Base-by-base conservation (phyloP, 1,140 invertebrate species). In the Tetranychus cinnabarinus region DNA sequence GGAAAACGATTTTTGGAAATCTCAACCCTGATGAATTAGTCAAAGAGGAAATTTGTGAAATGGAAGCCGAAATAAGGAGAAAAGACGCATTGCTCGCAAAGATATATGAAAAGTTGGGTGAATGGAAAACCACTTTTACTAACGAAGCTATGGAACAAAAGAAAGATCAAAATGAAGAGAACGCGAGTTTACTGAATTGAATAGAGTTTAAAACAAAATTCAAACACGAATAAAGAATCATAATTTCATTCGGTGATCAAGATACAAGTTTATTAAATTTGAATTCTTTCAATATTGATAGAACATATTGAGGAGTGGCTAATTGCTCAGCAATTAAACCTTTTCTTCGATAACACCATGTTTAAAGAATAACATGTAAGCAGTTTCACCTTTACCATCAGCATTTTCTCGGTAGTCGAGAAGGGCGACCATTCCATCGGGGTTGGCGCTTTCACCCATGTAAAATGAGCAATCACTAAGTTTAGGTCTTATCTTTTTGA, bases 311-410 rank as follows among this genome's bases (percentile, higher is more conserved):
- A 42, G 5, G 39, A 42, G 39, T 6, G 39, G 10, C 10, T 42
- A 42, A 42, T 42, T 42, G 39, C 10, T 42, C 39, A 42, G 5
- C 39, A 42, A 42, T 70, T 86, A 92, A 73, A 86, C 87, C 74
- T 95, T 96, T 76, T 96, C 90, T 75, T 93, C 89, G 59, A 84
- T 79, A 56, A 96, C 78, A 62, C 88, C 91, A 71, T 93, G 88
- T 75, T 95, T 96, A 74, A 92, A 91, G 73, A 92, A 91, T 82
- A 91, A 88, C 68, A 96, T 76, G 61, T 89, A 80, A 48, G 90
- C 89, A 15, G 81, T 78, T 66, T 82, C 84, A 8, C 50, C 50
- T 0, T 81, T 74, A 66, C 88, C 79, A 60, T 88, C 82, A 37
- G 91, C 86, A 58, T 88, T 82, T 42, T 92, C 87, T 70, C 90